Conservation (phyloP, 2,888 invertebrate genomes). For the Melanophora roralis region DNA sequence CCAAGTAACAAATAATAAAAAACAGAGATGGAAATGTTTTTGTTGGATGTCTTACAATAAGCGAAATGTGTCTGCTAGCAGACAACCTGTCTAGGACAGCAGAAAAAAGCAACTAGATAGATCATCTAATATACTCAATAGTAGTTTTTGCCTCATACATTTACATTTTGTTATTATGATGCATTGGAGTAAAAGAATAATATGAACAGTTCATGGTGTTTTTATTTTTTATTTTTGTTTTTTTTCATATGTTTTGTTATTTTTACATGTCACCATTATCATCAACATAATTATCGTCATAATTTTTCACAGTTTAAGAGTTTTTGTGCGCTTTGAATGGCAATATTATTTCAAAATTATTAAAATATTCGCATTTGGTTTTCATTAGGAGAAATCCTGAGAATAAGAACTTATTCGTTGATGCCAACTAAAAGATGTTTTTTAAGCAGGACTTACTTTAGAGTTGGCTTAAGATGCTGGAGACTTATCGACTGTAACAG, state of each 20-base stretch:
- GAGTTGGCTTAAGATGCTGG: too few species aligned
- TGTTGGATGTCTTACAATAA: background rate
- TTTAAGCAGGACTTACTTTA: too few species aligned
- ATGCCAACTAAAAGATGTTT: too few species aligned
- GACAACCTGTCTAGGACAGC: constrained; percentile 2
- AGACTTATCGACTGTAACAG: too few species aligned
- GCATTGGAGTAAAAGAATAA: constrained; percentile 33
- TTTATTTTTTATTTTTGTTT: background rate
- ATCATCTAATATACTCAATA: constrained; percentile 21
- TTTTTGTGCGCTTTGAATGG: background rate
- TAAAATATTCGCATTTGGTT: constrained; percentile 19
- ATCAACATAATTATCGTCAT: background rate
- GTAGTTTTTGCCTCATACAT: background rate
- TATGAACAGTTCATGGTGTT: constrained; percentile 32
- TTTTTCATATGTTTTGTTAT: background rate
- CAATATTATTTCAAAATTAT: background rate
- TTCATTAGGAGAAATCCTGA: constrained; percentile 2
- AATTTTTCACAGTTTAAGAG: background rate
- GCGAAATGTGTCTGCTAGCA: background rate
- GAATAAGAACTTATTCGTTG: background rate
- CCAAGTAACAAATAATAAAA: background rate
- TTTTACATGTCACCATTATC: background rate
- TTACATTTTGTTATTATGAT: background rate
- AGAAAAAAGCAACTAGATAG: constrained; percentile 1
- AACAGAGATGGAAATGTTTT: background rate